Evolutionary conservation across 2,888 invertebrate species (phyloP).

Genomic region (Ophioninae sp.): DNA sequence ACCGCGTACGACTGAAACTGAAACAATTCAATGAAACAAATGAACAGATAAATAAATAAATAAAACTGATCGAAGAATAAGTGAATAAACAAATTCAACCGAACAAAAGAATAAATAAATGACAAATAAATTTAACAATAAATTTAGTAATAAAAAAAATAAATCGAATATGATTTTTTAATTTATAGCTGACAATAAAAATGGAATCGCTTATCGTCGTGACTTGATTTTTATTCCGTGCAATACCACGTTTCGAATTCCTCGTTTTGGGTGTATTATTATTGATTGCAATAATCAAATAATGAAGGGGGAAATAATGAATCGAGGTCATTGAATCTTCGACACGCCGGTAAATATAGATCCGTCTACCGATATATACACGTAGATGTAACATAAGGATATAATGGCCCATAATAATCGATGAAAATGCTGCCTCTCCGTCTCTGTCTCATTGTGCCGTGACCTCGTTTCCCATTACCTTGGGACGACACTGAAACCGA

Average conservation of each 20-base stretch:
- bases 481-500: slow-evolving; percentile 54
- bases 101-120: too few species aligned
- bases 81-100: too few species aligned
- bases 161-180: not conserved
- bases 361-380: slow-evolving; percentile 23
- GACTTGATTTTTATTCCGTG: not conserved
- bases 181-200: too few species aligned
- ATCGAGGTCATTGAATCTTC: slow-evolving; percentile 48
- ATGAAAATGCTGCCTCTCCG: slow-evolving; percentile 41
- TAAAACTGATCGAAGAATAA: too few species aligned
- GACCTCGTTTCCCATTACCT: slow-evolving; percentile 56
- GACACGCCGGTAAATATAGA: slow-evolving; percentile 15
- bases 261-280: slow-evolving; percentile 7
- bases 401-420: slow-evolving; percentile 44
- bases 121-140: too few species aligned
- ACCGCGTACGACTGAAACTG: too few species aligned
- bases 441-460: slow-evolving; percentile 46
- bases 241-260: not conserved
- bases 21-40: too few species aligned
- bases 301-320: slow-evolving; percentile 23
- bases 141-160: not conserved
- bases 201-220: not conserved
- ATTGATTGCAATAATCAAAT: slow-evolving; percentile 13
- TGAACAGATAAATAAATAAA: too few species aligned
- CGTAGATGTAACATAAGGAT: slow-evolving; percentile 22